Percentiles rank a stretch among this genome's conserved stretches.
Evolutionary conservation across 2,888 invertebrate species (phyloP).

Genomic region (Unio pictorum): DNA sequence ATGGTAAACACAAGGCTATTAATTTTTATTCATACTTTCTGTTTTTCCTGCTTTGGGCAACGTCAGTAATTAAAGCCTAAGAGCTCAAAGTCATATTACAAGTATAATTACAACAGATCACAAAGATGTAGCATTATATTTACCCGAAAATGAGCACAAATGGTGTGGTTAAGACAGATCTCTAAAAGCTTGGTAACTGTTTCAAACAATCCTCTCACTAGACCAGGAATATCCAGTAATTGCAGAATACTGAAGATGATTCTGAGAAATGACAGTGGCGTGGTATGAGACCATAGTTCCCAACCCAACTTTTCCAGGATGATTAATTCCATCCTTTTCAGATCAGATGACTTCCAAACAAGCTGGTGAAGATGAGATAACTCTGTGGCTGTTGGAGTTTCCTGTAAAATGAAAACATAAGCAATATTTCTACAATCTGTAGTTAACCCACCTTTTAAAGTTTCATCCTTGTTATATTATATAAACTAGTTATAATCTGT

Average conservation of each 20-base stretch:
- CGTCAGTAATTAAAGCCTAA: no score
- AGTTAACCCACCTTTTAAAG: no score
- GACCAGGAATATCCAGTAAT: slow-evolving; percentile 7
- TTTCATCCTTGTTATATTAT: no score
- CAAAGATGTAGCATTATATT: slow-evolving; percentile 2
- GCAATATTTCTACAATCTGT: no score
- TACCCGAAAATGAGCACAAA: slow-evolving; percentile 39
- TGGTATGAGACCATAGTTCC: slow-evolving; percentile 51
- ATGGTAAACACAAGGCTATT: no score
- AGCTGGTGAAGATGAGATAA: slow-evolving; percentile 57
- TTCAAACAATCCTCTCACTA: slow-evolving; percentile 20
- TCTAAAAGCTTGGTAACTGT: slow-evolving; percentile 31
- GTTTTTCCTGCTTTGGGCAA: no score
- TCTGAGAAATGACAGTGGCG: slow-evolving; percentile 54
- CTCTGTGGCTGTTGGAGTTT: slow-evolving; percentile 52
- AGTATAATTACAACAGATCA: no score
- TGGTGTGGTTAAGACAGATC: slow-evolving; percentile 40
- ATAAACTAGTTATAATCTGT: no score
- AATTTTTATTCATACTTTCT: no score
- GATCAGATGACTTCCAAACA: slow-evolving; percentile 61
- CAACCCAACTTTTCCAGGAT: slow-evolving; percentile 63
- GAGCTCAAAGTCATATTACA: no score
- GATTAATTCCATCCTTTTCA: slow-evolving; percentile 64
- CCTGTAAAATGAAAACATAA: slow-evolving; percentile 25
- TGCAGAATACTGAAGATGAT: slow-evolving; percentile 31